These are phyloP conservation scores for Tetragonisca angustula DNA, from an alignment of 2,888 invertebrate species.

Conservation along the genomic window DNA sequence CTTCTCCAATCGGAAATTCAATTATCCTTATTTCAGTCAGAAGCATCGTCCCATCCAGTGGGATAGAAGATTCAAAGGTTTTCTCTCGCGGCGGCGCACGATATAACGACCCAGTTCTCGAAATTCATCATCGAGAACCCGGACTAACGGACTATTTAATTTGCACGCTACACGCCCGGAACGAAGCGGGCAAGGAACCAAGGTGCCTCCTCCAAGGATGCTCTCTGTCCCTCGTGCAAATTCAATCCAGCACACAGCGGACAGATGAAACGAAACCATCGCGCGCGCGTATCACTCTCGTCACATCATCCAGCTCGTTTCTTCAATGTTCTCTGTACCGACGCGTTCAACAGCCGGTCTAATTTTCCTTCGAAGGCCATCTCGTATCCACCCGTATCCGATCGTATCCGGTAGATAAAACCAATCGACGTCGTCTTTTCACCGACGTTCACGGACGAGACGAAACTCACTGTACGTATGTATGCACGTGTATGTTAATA, in stretches of 20 bases:
- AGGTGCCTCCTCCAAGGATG: not conserved
- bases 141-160: slow-evolving; percentile 3
- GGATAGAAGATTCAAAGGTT: not conserved
- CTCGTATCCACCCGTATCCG: not conserved
- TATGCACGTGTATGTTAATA: too few species aligned
- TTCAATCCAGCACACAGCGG: slow-evolving; percentile 8
- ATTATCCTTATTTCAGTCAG: too few species aligned
- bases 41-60: not conserved
- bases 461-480: not conserved
- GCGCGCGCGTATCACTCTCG: not conserved
- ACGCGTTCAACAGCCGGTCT: not conserved
- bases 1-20: too few species aligned
- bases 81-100: not conserved
- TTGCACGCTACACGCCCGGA: not conserved
- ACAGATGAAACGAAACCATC: not conserved
- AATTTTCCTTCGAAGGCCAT: not conserved
- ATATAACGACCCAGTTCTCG: slow-evolving; percentile 1
- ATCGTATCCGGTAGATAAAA: not conserved
- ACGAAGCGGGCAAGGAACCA: not conserved
- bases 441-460: too few species aligned
- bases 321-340: slow-evolving; percentile 16
- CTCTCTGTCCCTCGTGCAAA: slow-evolving; percentile 18
- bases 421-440: not conserved
- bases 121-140: slow-evolving; percentile 12
- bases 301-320: slow-evolving; percentile 14